Conservation (phyloP, 1,140 invertebrate genomes). For the Papilio xuthus region DNA sequence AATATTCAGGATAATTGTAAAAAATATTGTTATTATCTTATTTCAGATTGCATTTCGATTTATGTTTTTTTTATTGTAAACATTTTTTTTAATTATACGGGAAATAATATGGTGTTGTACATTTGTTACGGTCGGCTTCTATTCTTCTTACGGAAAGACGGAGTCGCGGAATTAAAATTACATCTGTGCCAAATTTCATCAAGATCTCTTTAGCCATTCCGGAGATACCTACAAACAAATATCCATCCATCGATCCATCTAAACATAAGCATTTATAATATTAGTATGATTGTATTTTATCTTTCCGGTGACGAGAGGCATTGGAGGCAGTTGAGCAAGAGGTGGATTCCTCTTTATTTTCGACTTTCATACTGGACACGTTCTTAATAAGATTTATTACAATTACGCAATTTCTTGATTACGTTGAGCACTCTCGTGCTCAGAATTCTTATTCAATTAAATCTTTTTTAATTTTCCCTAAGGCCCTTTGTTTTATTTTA, state of each 20-base stretch:
- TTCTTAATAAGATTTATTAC: constrained; percentile 30
- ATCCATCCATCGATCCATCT: no score
- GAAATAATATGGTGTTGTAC: no score
- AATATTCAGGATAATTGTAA: neutral
- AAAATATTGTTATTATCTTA: neutral
- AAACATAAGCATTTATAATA: no score
- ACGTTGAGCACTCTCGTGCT: constrained; percentile 18
- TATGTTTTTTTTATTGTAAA: neutral
- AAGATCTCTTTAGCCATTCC: no score
- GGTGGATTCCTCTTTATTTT: constrained; percentile 8
- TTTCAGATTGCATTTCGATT: neutral
- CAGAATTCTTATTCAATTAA: constrained; percentile 13
- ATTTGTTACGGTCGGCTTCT: no score
- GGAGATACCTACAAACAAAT: no score
- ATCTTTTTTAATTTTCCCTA: neutral
- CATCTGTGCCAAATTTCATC: no score
- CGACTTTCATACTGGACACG: constrained; percentile 26
- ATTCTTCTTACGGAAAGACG: no score
- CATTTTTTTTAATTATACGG: no score
- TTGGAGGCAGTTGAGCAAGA: no score
- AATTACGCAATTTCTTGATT: constrained; percentile 21
- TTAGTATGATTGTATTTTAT: no score
- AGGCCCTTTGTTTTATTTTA: neutral
- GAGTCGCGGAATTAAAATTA: no score
- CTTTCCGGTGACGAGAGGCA: neutral